Evolutionary conservation across 2,797 vertebrate species (phyloP).

Genomic region (Sebastes vulpes): DNA sequence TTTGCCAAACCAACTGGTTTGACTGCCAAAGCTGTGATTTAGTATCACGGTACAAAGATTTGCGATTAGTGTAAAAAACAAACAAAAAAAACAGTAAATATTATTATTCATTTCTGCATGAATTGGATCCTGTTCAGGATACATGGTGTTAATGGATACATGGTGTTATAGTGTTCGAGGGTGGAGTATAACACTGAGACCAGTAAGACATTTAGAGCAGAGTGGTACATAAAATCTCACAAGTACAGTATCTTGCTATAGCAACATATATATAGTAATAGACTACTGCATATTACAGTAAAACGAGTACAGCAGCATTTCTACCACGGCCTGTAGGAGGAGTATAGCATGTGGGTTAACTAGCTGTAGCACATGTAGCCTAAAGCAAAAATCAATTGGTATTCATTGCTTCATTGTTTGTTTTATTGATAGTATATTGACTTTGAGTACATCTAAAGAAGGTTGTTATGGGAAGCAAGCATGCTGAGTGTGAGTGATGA

Average conservation of each 20-base stretch:
- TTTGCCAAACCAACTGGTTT: background rate
- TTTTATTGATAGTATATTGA: conserved; percentile 19
- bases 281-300: background rate
- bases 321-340: background rate
- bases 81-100: too few species aligned
- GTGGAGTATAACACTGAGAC: too few species aligned
- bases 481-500: background rate
- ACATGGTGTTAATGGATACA: too few species aligned
- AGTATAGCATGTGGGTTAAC: background rate
- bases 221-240: background rate
- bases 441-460: background rate
- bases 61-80: too few species aligned
- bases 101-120: too few species aligned
- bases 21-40: too few species aligned
- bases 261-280: background rate
- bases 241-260: background rate
- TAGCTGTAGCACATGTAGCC: background rate
- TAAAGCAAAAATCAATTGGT: conserved; percentile 11
- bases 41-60: too few species aligned
- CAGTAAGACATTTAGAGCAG: background rate
- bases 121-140: too few species aligned
- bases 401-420: conserved; percentile 15
- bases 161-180: too few species aligned
- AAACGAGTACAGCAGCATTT: background rate
- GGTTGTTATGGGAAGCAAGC: background rate